These are phyloP conservation scores for Tachina fera DNA, from an alignment of 2,888 invertebrate species.

Conservation along the genomic window DNA sequence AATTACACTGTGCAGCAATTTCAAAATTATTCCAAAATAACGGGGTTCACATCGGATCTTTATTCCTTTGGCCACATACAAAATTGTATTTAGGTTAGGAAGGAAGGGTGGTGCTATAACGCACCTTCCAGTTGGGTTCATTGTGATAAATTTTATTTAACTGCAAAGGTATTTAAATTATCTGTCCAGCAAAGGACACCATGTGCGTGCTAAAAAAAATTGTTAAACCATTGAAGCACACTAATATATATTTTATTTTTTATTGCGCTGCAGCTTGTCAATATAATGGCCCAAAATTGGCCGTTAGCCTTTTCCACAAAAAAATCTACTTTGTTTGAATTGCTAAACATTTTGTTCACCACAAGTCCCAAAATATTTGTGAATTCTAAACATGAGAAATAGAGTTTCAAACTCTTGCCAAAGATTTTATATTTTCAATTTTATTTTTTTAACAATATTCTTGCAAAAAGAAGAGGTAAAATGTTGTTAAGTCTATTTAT, in stretches of 20 bases:
- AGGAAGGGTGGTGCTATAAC: too few relatives aligned
- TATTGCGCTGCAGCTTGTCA: conserved; percentile 40
- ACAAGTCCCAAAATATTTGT: conserved; percentile 53
- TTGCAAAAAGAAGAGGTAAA: conserved; percentile 42
- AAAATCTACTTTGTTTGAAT: conserved; percentile 17
- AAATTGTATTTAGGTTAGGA: background rate
- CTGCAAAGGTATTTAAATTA: too few relatives aligned
- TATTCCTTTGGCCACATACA: background rate
- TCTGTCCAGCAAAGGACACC: background rate
- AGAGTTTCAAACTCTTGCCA: conserved; percentile 19
- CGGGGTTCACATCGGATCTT: background rate
- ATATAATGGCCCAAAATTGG: conserved; percentile 75
- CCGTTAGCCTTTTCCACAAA: conserved; percentile 71
- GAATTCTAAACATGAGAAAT: conserved; percentile 57
- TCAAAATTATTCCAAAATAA: too few relatives aligned
- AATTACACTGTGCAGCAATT: too few relatives aligned
- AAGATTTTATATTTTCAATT: conserved; percentile 60
- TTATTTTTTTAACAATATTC: background rate
- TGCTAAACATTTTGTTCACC: conserved; percentile 30
- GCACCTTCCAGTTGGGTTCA: too few relatives aligned
- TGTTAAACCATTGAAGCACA: conserved; percentile 72
- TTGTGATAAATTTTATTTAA: too few relatives aligned
- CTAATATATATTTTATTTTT: conserved; percentile 42
- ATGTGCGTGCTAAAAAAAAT: conserved; percentile 20
- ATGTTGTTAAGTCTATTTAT: conserved; percentile 58